Conservation (phyloP, 2,113 vertebrate species). For the Oryzias melastigma region DNA sequence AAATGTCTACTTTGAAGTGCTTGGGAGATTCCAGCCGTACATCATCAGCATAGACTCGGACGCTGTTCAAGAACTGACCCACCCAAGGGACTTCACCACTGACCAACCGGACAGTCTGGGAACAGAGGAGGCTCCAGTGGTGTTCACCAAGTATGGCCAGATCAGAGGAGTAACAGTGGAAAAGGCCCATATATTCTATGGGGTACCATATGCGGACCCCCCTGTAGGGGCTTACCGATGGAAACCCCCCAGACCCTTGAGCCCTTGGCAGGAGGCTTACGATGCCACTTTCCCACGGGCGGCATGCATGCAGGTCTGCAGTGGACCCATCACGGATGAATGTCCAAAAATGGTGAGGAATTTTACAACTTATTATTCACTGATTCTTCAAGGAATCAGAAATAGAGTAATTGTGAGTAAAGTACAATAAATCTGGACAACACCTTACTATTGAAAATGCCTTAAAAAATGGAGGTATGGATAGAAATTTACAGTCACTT, state of each 20-base stretch:
- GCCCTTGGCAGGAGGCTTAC: constrained; percentile 65
- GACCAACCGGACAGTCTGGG: constrained; percentile 18
- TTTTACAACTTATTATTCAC: neutral
- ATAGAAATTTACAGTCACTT: too few relatives aligned
- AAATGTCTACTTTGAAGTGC: constrained; percentile 36
- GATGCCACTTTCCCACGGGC: constrained; percentile 72
- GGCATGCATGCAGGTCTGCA: constrained; percentile 73
- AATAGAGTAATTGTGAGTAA: neutral
- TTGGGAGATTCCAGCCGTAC: constrained; percentile 36
- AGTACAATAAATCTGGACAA: too few relatives aligned
- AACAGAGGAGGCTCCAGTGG: constrained; percentile 37
- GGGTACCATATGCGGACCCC: constrained; percentile 74
- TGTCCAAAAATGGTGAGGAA: constrained; percentile 69
- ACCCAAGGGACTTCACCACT: constrained; percentile 8
- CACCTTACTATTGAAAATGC: too few relatives aligned
- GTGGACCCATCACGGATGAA: constrained; percentile 44
- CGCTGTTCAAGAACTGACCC: constrained; percentile 17
- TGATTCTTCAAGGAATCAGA: neutral
- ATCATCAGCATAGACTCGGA: constrained; percentile 32
- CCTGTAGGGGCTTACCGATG: constrained; percentile 73
- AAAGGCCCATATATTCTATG: constrained; percentile 74
- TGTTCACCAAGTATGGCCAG: constrained; percentile 64
- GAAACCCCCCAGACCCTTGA: constrained; percentile 69
- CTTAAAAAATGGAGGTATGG: too few relatives aligned
- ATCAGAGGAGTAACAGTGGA: constrained; percentile 55